Conservation (phyloP, 1,140 invertebrate species). For the Euschistus heros region DNA sequence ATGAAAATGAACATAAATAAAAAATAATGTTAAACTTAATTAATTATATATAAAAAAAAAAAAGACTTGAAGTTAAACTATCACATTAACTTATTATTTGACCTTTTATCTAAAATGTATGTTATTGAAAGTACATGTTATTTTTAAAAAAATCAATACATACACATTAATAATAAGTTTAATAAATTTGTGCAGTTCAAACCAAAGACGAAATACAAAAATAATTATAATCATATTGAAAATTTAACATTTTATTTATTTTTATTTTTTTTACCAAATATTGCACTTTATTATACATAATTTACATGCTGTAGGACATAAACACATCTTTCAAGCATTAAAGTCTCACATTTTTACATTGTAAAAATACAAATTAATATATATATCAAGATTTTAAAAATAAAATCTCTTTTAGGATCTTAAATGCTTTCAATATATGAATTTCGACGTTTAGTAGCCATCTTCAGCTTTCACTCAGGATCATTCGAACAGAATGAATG, state of each 20-base stretch:
- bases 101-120: too few species aligned
- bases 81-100: too few species aligned
- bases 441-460: too few species aligned
- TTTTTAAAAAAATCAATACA: too few species aligned
- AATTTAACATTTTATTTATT: not conserved
- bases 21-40: not conserved
- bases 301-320: not conserved
- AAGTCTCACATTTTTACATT: not conserved
- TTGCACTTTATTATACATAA: not conserved
- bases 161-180: too few species aligned
- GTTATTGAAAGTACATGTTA: too few species aligned
- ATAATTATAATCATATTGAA: not conserved
- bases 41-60: slow-evolving; percentile 2
- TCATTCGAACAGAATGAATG: too few species aligned
- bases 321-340: not conserved
- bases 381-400: slow-evolving; percentile 1
- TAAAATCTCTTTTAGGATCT: not conserved
- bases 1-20: too few species aligned
- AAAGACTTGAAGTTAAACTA: too few species aligned
- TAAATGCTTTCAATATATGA: too few species aligned
- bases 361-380: slow-evolving; percentile 2
- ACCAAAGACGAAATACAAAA: not conserved
- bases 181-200: too few species aligned
- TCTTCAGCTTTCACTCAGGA: too few species aligned
- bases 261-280: not conserved